Evolutionary conservation across 2,888 invertebrate species (phyloP), one percentile per base, ranked within the genome.

Genomic region (Lasioglossum oenotherae): DNA sequence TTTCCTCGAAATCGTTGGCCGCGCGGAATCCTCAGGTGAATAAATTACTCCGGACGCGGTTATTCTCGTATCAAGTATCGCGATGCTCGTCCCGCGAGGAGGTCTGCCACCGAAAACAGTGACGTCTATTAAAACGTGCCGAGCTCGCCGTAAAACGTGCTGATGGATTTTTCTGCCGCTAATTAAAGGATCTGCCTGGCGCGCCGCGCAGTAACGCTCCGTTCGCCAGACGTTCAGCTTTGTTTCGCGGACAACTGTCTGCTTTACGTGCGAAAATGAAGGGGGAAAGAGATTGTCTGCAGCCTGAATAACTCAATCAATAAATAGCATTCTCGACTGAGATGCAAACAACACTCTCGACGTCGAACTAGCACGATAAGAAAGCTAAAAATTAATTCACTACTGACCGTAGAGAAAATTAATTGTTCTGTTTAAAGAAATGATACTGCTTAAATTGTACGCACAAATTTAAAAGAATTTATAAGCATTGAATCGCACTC

Each of bases 41-140:
- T 79, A 79, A 73, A 79, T 79, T 79, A 79, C 79, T 73, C 46
- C 44, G 31, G 60, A 64, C 72, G 73, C 73, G 73, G 73, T 79
- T 79, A 79, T 79, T 79, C 79, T 73, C 57, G 79, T 79, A 73
- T 79, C 73, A 73, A 60, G 79, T 60, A 79, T 76, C 69, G 49
- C 77, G 38, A 38, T 41, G 41, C 71, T 71, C 41, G 3, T 71
- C 69, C 67, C 19, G 38, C 77, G 77, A 38, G 69, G 35, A 38
- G 35, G 27, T 49, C 44, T 19, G 79, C 73, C 73, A 41, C 49
- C 74, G 69, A 74, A 67, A 71, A 69, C 69, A 75, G 80, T 80
- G 72, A 72, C 67, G 69, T n/a, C 74, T 75, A 80, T 75, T 74
- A 80, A 80, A 67, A 44, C 38, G 27, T 44, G 69, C 1, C 46